Conservation (phyloP, 2,888 invertebrate genomes). For the Cheilosia impressa region DNA sequence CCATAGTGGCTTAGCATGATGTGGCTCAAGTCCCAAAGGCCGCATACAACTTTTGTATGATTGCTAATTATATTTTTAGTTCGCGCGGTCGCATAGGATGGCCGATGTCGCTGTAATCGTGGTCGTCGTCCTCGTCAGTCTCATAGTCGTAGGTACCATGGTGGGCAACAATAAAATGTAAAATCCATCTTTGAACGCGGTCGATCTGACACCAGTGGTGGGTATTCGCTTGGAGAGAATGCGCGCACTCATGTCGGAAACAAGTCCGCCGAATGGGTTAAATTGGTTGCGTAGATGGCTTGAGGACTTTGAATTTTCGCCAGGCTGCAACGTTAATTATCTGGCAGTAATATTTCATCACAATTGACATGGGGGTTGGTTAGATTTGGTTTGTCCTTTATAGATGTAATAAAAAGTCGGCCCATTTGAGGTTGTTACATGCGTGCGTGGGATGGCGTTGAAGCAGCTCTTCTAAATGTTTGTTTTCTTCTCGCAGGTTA, state of each 20-base stretch:
- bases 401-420: background rate
- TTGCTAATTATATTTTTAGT: conserved; percentile 70
- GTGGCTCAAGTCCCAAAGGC: conserved; percentile 48
- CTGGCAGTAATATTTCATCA: conserved; percentile 66
- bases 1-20: conserved; percentile 37
- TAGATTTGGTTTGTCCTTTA: conserved; percentile 39
- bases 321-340: conserved; percentile 69
- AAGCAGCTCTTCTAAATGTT: background rate
- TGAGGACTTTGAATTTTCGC: conserved; percentile 16
- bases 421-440: background rate
- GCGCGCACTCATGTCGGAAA: conserved; percentile 38
- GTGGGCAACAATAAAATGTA: conserved; percentile 64
- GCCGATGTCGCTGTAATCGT: conserved; percentile 30
- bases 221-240: conserved; percentile 37
- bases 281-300: conserved; percentile 31
- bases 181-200: conserved; percentile 59
- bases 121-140: conserved; percentile 38
- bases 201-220: conserved; percentile 21
- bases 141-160: conserved; percentile 49
- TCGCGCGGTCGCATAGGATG: conserved; percentile 48
- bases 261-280: conserved; percentile 41
- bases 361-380: conserved; percentile 66
- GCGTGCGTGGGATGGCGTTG: conserved; percentile 10
- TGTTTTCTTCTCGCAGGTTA: no score
- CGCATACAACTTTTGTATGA: conserved; percentile 37